phyloP scores from a whole-genome alignment of 1,140 invertebrate genomes.

The Lineus longissimus region DNA sequence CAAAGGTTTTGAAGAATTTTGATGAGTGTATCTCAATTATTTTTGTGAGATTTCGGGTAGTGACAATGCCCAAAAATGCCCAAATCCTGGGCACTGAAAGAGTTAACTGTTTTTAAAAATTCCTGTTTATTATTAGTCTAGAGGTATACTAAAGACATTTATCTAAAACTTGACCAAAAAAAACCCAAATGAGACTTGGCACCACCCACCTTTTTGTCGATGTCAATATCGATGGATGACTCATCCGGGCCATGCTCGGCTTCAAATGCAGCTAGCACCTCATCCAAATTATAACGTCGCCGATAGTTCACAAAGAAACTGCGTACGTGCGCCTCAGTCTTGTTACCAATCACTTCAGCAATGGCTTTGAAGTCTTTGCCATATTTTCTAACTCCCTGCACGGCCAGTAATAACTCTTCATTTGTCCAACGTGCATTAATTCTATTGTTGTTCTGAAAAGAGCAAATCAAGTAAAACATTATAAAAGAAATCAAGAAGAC shows the following conservation, averaged over 20 bases:
- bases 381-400: conserved; percentile 87
- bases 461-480: no score
- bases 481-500: neutral
- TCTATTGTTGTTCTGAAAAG: conserved; percentile 56
- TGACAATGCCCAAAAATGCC: no score
- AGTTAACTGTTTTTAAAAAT: neutral
- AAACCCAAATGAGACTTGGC: no score
- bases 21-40: no score
- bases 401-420: conserved; percentile 84
- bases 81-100: no score
- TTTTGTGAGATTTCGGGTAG: no score
- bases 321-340: conserved; percentile 86
- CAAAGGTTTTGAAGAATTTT: no score
- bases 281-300: conserved; percentile 84
- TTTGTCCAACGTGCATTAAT: conserved; percentile 88
- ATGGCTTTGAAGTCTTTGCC: conserved; percentile 95
- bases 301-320: conserved; percentile 88
- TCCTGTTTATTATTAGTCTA: neutral
- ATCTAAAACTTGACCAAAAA: neutral
- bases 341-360: conserved; percentile 90
- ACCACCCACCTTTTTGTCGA: neutral
- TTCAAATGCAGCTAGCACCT: conserved; percentile 83
- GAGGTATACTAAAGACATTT: neutral
- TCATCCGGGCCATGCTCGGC: conserved; percentile 65
- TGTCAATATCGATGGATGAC: conserved; percentile 55